These are phyloP conservation scores for Enoplosus armatus DNA, from an alignment of 2,797 vertebrate species.

Conservation along the genomic window DNA sequence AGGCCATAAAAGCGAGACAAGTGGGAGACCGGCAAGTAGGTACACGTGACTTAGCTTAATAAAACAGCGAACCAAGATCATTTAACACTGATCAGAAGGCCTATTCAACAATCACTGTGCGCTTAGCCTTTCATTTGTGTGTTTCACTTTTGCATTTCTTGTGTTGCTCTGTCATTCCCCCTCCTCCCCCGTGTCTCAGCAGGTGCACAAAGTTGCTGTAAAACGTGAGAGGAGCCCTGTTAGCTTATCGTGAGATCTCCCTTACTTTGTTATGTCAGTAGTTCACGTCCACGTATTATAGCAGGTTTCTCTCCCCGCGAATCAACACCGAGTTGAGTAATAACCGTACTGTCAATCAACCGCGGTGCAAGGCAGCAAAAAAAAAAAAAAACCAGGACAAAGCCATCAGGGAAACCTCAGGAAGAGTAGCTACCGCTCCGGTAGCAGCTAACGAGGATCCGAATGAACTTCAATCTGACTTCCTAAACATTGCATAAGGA, in stretches of 20 bases:
- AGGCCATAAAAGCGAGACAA: slow-evolving; percentile 64
- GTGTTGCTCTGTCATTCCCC: slow-evolving; percentile 30
- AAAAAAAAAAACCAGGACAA: slow-evolving; percentile 32
- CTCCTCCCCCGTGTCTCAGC: slow-evolving; percentile 21
- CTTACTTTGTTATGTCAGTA: slow-evolving; percentile 52
- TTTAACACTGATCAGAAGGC: slow-evolving; percentile 73
- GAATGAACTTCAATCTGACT: slow-evolving; percentile 18
- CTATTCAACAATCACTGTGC: slow-evolving; percentile 62
- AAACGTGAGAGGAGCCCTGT: slow-evolving; percentile 25
- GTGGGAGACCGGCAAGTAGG: slow-evolving; percentile 45
- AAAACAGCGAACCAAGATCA: slow-evolving; percentile 43
- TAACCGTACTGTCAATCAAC: slow-evolving; percentile 15
- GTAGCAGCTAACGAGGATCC: slow-evolving; percentile 16
- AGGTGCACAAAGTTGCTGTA: slow-evolving; percentile 37
- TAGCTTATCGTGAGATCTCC: slow-evolving; percentile 49
- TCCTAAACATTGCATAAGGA: slow-evolving; percentile 60
- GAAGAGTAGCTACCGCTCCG: slow-evolving; percentile 6
- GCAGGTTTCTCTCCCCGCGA: slow-evolving; percentile 17
- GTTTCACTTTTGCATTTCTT: slow-evolving; percentile 46
- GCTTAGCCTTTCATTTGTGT: slow-evolving; percentile 38
- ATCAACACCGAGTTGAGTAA: slow-evolving; percentile 33
- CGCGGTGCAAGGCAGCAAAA: slow-evolving; percentile 19
- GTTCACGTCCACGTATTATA: slow-evolving; percentile 37
- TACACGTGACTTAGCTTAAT: slow-evolving; percentile 53
- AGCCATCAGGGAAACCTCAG: slow-evolving; percentile 22